Base-by-base conservation (phyloP, 2,113 vertebrate species). In the Salminus brasiliensis region DNA sequence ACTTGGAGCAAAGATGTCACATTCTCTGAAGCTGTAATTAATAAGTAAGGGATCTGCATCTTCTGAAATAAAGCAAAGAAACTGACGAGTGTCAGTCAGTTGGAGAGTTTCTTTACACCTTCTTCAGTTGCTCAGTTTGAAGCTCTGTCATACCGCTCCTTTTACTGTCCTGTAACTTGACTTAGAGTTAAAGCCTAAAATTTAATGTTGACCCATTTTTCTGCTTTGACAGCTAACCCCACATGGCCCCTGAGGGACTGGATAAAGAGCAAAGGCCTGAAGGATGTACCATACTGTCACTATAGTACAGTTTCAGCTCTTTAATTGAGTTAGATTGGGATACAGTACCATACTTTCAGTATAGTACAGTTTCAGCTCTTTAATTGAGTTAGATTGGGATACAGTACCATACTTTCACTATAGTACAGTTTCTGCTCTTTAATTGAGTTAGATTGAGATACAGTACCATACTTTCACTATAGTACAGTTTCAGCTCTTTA, bases 1-100 rank as follows among this genome's bases (percentile, higher is more conserved):
- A 32, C 53, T 78, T 16, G 15, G 67, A 70, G 66, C n/a, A 21
- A 18, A 70, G 36, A 27, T 78, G 66, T 29, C 67, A 78, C 27
- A 13, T 72, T 23, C 25, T 62, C 53, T 71, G 76, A 72, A 72
- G 36, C n/a, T 30, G 62, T 79, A 72, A 79, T 79, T 79, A 60
- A 65, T 72, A 63, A 45, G 76, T 10, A 32, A 21, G 30, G n/a
- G 23, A 29, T 25, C 67, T 63, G 43, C 49, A 75, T 67, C 55
- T 76, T 63, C 68, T 34, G 59, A 47, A 71, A 53, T 71, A 43
- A 80, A 39, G 45, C 43, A 41, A 57, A 43, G 55, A 68, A 80
- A 55, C 52, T 60, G 41, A 29, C 68, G 29, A 18, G 34, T 32
- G 55, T 53, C 66, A 25, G 43, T 55, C 0, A 15, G 41, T 43